Base-by-base conservation (phyloP, 30 jellyfish, hydroid and myxozoan species). In the Chrysaora quinquecirrha region DNA sequence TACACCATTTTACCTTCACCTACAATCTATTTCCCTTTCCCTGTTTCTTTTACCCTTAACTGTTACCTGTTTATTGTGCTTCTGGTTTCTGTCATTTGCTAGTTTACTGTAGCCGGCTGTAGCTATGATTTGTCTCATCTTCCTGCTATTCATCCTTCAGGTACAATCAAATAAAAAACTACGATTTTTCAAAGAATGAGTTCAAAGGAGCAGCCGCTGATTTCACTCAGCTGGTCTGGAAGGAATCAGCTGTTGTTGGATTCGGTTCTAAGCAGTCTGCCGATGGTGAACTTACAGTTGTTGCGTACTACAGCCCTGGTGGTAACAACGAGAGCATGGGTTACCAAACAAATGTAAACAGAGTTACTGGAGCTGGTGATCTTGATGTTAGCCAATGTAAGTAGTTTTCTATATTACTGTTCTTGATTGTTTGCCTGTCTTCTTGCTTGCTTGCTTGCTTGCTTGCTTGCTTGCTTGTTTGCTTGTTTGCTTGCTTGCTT, bases 281-380 rank as follows among this genome's bases (percentile, higher is more conserved):
- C 1, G 97, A 89, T 78, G 96, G 95, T 0, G 52, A 97, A 7
- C 76, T 78, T 10, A 75, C 90, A 58, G 90, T 94, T 22, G 81
- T 94, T 24, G 87, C 96, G 25, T 94, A 94, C 80, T 94, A 82
- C 92, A 78, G 73, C 64, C 99, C 99, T 1, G 96, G 88, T 20
- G 99, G 99, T 27, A 94, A 94, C 77, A 94, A 94, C 65, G 99
- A 94, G 63, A 75, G 96, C 0, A 58, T 87, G 80, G 90, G 97
- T 20, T 94, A 58, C 79, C 48, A 72, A 61, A 97, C 87, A 34
- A 94, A 94, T 79, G 97, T 94, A 61, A 88, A 94, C 83, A 69
- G 97, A 75, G 99, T 94, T 1, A 87, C 99, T 7, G 99, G 99
- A 21, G 97, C 99, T 21, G 99, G 99, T 20, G 99, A 94, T 73